These are phyloP conservation scores for Marasmarcha lunaedactyla DNA, from an alignment of 2,888 invertebrate genomes.

Conservation along the genomic window DNA sequence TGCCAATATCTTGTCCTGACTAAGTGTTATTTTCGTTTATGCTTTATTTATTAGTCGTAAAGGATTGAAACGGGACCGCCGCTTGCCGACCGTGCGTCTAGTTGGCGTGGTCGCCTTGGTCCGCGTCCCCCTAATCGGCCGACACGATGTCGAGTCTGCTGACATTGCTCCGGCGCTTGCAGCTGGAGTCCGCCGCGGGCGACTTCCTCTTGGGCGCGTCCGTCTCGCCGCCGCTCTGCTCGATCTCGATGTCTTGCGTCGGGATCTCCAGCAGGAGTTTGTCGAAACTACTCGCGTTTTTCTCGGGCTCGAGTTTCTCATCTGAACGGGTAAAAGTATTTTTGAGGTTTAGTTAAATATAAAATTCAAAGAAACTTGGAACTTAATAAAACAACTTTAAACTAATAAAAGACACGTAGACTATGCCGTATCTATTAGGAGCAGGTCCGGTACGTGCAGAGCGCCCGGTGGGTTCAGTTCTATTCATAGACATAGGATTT, in stretches of 20 bases:
- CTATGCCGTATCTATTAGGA: no score
- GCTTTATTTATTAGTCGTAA: no score
- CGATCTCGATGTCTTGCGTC: constrained; percentile 40
- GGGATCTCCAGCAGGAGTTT: constrained; percentile 39
- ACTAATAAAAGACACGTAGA: no score
- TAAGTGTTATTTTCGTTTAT: no score
- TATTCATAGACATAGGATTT: no score
- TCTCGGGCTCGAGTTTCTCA: constrained; percentile 28
- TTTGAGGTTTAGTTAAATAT: neutral
- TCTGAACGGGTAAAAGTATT: constrained; percentile 33
- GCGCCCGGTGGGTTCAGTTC: no score
- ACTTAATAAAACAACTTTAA: neutral
- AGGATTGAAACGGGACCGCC: no score
- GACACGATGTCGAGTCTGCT: constrained; percentile 29
- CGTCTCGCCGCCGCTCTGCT: constrained; percentile 22
- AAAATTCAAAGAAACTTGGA: neutral
- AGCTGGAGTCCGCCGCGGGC: constrained; percentile 22
- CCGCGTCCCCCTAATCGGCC: neutral
- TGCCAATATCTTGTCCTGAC: no score
- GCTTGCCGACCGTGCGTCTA: no score
- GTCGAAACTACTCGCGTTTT: constrained; percentile 33
- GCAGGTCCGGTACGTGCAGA: no score
- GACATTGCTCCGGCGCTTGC: constrained; percentile 29
- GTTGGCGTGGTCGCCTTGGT: no score
- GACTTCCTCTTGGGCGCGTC: constrained; percentile 34